Evolutionary conservation across 2,888 invertebrate genomes (phyloP).

Genomic region (Papilio protenor): DNA sequence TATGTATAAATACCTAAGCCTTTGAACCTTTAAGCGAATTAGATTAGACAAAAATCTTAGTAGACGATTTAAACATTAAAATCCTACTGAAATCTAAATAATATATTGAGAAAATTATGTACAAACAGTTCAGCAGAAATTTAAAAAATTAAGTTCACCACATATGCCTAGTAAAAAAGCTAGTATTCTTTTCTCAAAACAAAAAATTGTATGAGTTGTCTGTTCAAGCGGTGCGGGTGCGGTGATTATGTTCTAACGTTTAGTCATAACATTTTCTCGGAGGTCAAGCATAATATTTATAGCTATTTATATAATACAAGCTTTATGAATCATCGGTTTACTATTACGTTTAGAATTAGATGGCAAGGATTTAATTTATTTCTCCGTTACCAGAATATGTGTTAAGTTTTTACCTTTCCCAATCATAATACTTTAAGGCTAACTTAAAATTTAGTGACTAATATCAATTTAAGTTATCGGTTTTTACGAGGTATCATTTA

Average conservation of each 20-base stretch:
- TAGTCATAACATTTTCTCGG: background rate
- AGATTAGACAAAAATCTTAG: background rate
- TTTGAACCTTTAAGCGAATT: background rate
- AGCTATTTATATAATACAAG: background rate
- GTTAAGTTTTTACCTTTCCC: background rate
- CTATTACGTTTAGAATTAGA: background rate
- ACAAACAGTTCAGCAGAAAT: no score
- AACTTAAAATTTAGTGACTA: background rate
- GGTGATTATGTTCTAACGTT: background rate
- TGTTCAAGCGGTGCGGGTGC: background rate
- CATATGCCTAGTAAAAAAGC: no score
- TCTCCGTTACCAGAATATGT: background rate
- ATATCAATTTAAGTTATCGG: background rate
- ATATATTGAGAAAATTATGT: no score
- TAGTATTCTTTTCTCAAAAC: background rate
- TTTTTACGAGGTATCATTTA: conserved; percentile 14
- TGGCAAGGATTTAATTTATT: background rate
- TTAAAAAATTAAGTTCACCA: no score
- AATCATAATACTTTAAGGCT: background rate
- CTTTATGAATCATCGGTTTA: conserved; percentile 1
- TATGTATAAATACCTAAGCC: background rate
- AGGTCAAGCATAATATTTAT: background rate
- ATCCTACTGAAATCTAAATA: background rate
- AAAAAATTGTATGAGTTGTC: background rate
- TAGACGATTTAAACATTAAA: background rate